Conservation (phyloP, 1,140 invertebrate genomes). For the Danaus melanippus region DNA sequence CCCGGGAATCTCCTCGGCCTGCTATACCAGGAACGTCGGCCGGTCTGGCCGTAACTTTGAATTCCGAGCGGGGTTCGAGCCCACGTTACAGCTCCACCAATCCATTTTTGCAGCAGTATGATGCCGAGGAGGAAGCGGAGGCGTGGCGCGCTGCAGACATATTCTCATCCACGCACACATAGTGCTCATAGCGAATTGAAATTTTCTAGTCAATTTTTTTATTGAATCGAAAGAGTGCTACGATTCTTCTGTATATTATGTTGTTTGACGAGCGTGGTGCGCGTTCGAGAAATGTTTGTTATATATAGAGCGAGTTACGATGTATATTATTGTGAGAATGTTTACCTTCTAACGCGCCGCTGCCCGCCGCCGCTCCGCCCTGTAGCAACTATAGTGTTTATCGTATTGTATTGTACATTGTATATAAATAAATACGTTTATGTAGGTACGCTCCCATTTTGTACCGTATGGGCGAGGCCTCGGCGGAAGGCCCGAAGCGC, state of each 20-base stretch:
- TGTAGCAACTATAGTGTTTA: conserved; percentile 53
- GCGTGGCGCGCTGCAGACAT: conserved; percentile 64
- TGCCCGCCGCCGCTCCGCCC: conserved; percentile 46
- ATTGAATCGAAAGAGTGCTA: conserved; percentile 66
- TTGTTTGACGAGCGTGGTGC: conserved; percentile 61
- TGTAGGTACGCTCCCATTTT: conserved; percentile 58
- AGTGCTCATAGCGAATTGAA: conserved; percentile 65
- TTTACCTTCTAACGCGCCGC: conserved; percentile 54
- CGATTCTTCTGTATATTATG: conserved; percentile 68
- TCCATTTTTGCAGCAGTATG: conserved; percentile 75
- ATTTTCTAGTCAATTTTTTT: conserved; percentile 71
- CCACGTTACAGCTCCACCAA: conserved; percentile 73
- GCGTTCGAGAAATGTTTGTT: conserved; percentile 63
- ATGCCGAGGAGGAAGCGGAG: conserved; percentile 62
- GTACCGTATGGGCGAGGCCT: conserved; percentile 47
- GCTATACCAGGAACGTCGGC: conserved; percentile 74
- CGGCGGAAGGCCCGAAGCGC: conserved; percentile 54
- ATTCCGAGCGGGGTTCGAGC: conserved; percentile 57
- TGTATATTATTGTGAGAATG: conserved; percentile 69
- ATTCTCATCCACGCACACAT: conserved; percentile 64
- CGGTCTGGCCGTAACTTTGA: conserved; percentile 73
- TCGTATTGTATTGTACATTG: conserved; percentile 66
- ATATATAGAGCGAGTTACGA: conserved; percentile 67
- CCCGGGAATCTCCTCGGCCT: conserved; percentile 45
- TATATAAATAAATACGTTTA: conserved; percentile 64